Base-by-base conservation (phyloP, 1,140 invertebrate species). In the Achroia grisella region DNA sequence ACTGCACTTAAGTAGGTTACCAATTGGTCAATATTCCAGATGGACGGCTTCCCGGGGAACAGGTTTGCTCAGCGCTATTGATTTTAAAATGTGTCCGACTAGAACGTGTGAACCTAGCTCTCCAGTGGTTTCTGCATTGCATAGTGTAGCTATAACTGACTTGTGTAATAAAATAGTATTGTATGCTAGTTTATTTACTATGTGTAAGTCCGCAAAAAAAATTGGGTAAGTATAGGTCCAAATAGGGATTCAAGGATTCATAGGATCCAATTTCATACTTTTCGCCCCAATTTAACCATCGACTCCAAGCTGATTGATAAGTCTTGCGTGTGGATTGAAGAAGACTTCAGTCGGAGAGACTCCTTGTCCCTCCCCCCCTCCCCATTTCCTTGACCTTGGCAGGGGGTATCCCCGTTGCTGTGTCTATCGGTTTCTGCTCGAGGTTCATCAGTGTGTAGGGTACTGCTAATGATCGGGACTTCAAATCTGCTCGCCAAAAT, bases 1-100 rank as follows among this genome's bases (percentile, higher is more conserved):
- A 46, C 42, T 34, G 37, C 42, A 31, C 11, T 15, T 12, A 57
- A 10, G 8, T 17, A 48, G 5, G 4, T 5, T 10, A 14, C n/a
- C 4, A 66, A 27, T 12, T 15, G 11, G 31, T 49, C 43, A n/a
- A 55, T 37, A 41, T 67, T 41, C 64, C 60, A 67, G n/a, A 67
- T 44, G 1, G 60, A 60, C 8, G 59, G 37, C 37, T 59, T 66
- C 1, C 8, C 9, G n/a, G 9, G 27, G 8, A 15, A 33, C 42
- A 10, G 52, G 44, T n/a, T 43, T 51, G 30, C 44, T 43, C 17
- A 60, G 30, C 10, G 48, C 10, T 15, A 57, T 50, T 5, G 50
- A 50, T 44, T 53, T 58, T 17, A 58, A 39, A 12, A 48, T 36
- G 10, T 53, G 57, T 40, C 47, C 52, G 9, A 61, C 54, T 2